phyloP scores from a whole-genome alignment of 2,113 vertebrate species.

The Notarius lentiginosus region DNA sequence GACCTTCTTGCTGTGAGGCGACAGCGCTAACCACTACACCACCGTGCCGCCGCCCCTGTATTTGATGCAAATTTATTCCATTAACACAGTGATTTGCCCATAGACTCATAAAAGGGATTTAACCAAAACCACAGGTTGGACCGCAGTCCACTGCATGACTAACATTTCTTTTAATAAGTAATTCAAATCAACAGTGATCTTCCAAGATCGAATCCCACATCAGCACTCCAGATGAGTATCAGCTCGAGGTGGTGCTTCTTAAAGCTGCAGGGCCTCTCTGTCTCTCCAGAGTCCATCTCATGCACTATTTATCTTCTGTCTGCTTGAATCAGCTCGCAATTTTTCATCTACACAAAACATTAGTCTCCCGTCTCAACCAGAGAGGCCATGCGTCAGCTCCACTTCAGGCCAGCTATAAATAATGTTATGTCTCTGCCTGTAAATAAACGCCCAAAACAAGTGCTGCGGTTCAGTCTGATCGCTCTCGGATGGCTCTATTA shows the following conservation, averaged over 20 bases:
- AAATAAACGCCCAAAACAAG: slow-evolving; percentile 55
- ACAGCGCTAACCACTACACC: too few relatives aligned
- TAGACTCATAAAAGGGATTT: neutral
- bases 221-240: slow-evolving; percentile 12
- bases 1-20: too few relatives aligned
- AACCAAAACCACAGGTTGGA: neutral
- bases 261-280: slow-evolving; percentile 44
- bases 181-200: slow-evolving; percentile 4
- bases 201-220: slow-evolving; percentile 24
- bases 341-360: slow-evolving; percentile 61
- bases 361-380: slow-evolving; percentile 59
- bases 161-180: slow-evolving; percentile 9
- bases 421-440: slow-evolving; percentile 46
- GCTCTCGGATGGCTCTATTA: slow-evolving; percentile 40
- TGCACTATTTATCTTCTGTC: slow-evolving; percentile 64
- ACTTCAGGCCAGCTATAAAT: slow-evolving; percentile 60
- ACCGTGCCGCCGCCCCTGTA: too few relatives aligned
- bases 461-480: slow-evolving; percentile 54
- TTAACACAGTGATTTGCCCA: neutral
- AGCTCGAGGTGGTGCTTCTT: slow-evolving; percentile 5
- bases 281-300: slow-evolving; percentile 58
- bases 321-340: slow-evolving; percentile 53
- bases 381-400: slow-evolving; percentile 55
- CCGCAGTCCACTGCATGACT: neutral
- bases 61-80: neutral